phyloP scores from a whole-genome alignment of 2,113 vertebrate species.

The Corythornis vintsioides region DNA sequence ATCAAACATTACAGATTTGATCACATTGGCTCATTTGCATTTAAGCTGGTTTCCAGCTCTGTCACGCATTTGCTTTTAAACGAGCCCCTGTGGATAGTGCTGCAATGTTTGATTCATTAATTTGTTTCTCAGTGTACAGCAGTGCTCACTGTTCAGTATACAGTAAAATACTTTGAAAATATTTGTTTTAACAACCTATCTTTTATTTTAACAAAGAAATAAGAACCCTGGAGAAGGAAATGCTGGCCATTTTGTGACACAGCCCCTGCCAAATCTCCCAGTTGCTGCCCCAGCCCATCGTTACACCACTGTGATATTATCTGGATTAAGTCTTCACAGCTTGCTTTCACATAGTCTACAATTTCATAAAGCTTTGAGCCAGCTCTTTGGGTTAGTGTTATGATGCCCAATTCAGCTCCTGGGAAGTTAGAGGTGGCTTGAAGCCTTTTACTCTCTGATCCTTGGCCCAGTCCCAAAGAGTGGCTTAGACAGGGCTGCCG shows the following conservation, averaged over 20 bases:
- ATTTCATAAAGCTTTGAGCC: constrained; percentile 62
- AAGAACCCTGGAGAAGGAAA: constrained; percentile 4
- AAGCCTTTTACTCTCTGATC: constrained; percentile 46
- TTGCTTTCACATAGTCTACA: constrained; percentile 65
- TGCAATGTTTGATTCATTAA: constrained; percentile 67
- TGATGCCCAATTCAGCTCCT: constrained; percentile 45
- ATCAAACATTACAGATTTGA: constrained; percentile 70
- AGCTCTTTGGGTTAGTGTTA: constrained; percentile 42
- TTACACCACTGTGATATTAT: constrained; percentile 68
- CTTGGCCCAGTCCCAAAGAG: constrained; percentile 34
- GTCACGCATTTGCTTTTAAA: constrained; percentile 70
- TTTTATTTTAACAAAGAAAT: constrained; percentile 41
- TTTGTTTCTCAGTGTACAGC: constrained; percentile 58
- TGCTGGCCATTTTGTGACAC: neutral
- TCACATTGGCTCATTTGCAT: constrained; percentile 61
- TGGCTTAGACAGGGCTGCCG: constrained; percentile 33
- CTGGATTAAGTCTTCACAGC: constrained; percentile 71
- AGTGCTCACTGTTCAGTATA: constrained; percentile 54
- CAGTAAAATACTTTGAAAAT: constrained; percentile 24
- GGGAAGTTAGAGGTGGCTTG: constrained; percentile 64
- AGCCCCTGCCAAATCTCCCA: constrained; percentile 58
- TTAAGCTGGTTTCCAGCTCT: constrained; percentile 66
- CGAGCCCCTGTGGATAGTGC: constrained; percentile 65
- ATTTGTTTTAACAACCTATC: constrained; percentile 51
- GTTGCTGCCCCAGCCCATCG: constrained; percentile 58